Conservation (phyloP, 2,113 vertebrate species). For the Mesitornis unicolor region DNA sequence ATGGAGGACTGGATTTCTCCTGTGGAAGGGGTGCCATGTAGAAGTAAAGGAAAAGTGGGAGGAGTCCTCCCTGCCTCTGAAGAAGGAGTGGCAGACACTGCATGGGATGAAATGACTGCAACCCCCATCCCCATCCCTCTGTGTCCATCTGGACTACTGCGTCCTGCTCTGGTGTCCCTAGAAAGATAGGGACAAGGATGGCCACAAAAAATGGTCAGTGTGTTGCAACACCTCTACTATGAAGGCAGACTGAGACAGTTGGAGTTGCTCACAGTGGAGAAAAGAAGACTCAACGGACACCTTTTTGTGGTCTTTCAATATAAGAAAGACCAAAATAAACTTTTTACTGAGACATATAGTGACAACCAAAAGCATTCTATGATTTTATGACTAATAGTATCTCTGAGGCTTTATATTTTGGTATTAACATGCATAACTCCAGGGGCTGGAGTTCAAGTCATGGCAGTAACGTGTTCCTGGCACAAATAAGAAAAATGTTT, state of each 20-base stretch:
- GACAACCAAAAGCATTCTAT: not conserved
- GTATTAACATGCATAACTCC: not conserved
- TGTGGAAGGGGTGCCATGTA: no score
- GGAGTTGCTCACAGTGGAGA: not conserved
- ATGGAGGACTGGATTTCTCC: no score
- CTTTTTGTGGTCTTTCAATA: not conserved
- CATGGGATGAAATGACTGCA: no score
- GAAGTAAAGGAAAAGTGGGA: no score
- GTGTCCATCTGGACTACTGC: not conserved
- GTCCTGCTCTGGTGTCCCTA: not conserved
- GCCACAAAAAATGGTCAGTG: not conserved
- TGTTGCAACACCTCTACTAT: not conserved
- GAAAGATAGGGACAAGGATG: not conserved
- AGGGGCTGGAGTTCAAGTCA: not conserved
- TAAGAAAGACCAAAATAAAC: not conserved
- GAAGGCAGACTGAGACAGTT: not conserved
- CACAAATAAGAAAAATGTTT: not conserved
- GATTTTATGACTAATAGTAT: not conserved
- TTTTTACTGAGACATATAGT: not conserved
- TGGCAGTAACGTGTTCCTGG: not conserved
- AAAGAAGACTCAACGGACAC: not conserved
- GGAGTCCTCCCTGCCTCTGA: no score
- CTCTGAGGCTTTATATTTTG: not conserved
- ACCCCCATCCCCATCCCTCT: no score
- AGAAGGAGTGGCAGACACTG: no score